Evolutionary conservation across 2,888 invertebrate species (phyloP), one percentile per base, ranked within the genome.

Genomic region (Lasioglossum morio): DNA sequence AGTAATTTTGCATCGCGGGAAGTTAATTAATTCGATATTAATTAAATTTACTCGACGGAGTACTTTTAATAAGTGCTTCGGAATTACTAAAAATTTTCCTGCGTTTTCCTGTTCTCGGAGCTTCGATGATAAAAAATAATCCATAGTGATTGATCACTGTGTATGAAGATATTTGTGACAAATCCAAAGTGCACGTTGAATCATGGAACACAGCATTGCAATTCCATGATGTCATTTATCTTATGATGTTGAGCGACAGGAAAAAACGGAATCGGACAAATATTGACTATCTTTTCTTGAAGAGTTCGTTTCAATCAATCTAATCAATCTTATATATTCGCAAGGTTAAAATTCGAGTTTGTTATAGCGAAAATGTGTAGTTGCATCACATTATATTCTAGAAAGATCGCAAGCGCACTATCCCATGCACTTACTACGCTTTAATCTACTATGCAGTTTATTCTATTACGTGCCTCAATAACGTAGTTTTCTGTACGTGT

Each of bases 181-280:
- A 53, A 66, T 72, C 72, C 70, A 75, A 66, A 40, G 72, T 53
- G 60, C 23, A 46, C 34, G 27, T 46, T 80, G 80, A 86, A 60
- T 87, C 87, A 87, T 37, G 4, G 23, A 27, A 34, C n/a, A 27
- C 19, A 57, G 72, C 86, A 80, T 87, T 78, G 72, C 66, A 19
- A 72, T 48, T 60, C 37, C 23, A 48, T 87, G 86, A 87, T 34
- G 78, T 86, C 86, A 82, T 27, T 70, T 37, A 66, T 60, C 23
- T 69, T 76, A 48, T 66, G 27, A 72, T 30, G 77, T 69, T 14
- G n/a, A 43, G 43, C 12, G 60, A 73, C 43, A 34, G 43, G 19
- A 46, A 30, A 7, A 30, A 7, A 77, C 14, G 1, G 37, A 73
- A 30, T 73, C 46, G 27, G 10, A 4, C 0, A 69, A 34, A 10